Conservation (phyloP, 2,113 vertebrate species). For the Varanus salvator region DNA sequence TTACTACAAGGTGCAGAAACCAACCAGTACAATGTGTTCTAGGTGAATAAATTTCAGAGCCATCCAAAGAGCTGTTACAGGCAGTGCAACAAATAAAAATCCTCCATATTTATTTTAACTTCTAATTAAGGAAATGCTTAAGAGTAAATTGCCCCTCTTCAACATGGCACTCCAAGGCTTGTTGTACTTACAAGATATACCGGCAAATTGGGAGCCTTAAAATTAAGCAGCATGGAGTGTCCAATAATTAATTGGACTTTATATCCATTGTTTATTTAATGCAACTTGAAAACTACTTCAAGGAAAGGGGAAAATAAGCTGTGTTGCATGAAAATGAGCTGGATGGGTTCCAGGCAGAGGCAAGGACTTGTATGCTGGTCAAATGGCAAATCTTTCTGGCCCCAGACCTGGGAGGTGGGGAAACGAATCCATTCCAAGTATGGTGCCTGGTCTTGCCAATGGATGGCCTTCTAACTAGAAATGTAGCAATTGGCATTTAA, state of each 20-base stretch:
- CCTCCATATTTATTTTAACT: slow-evolving; percentile 45
- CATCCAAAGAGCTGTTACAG: slow-evolving; percentile 41
- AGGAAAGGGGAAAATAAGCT: slow-evolving; percentile 64
- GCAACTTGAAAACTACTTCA: slow-evolving; percentile 74
- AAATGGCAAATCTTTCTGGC: slow-evolving; percentile 46
- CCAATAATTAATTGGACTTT: slow-evolving; percentile 81
- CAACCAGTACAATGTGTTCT: neutral
- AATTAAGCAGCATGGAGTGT: slow-evolving; percentile 81
- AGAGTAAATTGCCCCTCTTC: slow-evolving; percentile 39
- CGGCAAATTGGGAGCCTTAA: slow-evolving; percentile 78
- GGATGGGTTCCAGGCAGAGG: slow-evolving; percentile 68
- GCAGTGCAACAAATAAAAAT: slow-evolving; percentile 53
- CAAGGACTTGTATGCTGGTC: slow-evolving; percentile 62
- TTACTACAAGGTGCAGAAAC: neutral
- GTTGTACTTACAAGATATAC: slow-evolving; percentile 79
- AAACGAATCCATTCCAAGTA: fast-evolving
- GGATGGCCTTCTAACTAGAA: neutral
- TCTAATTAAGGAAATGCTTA: slow-evolving; percentile 58
- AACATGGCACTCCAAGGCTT: slow-evolving; percentile 64
- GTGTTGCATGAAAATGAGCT: slow-evolving; percentile 72
- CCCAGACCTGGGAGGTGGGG: neutral
- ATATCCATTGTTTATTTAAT: slow-evolving; percentile 78
- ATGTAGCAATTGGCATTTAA: neutral
- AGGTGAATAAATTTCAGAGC: slow-evolving; percentile 18
- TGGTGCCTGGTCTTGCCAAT: fast-evolving